phyloP scores from a whole-genome alignment of 2,888 invertebrate genomes.

The Disparrhopalites patrizii region DNA sequence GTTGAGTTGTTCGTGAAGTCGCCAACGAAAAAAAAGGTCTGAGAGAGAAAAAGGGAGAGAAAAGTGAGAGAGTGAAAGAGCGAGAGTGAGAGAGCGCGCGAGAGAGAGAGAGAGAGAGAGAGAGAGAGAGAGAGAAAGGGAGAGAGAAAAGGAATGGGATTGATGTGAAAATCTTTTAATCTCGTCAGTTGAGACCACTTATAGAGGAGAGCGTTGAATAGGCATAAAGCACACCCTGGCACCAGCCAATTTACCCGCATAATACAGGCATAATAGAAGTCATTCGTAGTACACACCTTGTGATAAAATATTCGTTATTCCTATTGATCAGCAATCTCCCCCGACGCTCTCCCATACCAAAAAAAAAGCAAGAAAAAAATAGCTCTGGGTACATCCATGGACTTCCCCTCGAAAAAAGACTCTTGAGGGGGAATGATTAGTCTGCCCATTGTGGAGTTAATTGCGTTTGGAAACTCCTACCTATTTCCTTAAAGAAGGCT shows the following conservation, averaged over 20 bases:
- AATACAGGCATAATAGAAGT: constrained; percentile 45
- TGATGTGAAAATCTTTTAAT: constrained; percentile 48
- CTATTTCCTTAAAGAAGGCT: background rate
- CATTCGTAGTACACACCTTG: constrained; percentile 39
- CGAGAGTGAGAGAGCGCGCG: no score
- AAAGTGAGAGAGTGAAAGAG: no score
- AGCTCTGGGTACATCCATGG: background rate
- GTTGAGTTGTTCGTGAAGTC: no score
- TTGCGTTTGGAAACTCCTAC: constrained; percentile 43
- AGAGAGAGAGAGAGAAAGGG: constrained; percentile 1
- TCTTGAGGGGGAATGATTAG: constrained; percentile 46
- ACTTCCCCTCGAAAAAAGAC: constrained; percentile 28
- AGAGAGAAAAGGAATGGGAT: constrained; percentile 24
- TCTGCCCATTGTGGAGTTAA: constrained; percentile 45
- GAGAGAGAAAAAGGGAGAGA: no score
- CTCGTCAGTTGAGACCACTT: constrained; percentile 47
- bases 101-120: no score
- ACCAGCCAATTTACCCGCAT: constrained; percentile 43
- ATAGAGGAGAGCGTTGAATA: constrained; percentile 37
- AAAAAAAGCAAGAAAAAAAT: background rate
- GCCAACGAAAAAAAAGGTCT: background rate
- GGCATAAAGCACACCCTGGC: constrained; percentile 48
- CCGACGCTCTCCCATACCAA: constrained; percentile 2
- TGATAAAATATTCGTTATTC: constrained; percentile 29
- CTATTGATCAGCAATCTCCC: constrained; percentile 30